phyloP scores from a whole-genome alignment of 1,140 invertebrate genomes.

The Muscidifurax raptorellus region DNA sequence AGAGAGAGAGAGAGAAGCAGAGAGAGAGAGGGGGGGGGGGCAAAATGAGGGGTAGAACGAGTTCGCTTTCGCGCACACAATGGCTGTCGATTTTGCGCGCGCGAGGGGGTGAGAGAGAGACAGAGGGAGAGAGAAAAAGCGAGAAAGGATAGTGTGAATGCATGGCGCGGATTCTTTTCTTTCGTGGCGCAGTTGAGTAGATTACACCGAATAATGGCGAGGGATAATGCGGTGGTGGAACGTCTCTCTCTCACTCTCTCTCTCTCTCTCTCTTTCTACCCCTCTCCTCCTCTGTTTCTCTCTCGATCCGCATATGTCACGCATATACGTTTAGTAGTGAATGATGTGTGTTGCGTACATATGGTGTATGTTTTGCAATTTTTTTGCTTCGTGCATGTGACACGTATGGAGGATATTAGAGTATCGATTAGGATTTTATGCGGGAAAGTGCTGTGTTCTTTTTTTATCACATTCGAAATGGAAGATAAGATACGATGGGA shows the following conservation, averaged over 20 bases:
- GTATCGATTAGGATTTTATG: background rate
- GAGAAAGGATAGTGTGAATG: constrained; percentile 4
- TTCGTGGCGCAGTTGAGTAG: background rate
- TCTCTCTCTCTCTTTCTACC: background rate
- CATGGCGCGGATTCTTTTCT: background rate
- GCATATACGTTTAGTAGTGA: background rate
- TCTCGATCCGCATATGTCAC: background rate
- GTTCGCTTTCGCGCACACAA: background rate
- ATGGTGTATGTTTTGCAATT: background rate
- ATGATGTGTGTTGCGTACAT: background rate
- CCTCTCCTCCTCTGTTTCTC: background rate
- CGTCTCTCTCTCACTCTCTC: background rate
- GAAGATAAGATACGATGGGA: too few species aligned
- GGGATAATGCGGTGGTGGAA: background rate
- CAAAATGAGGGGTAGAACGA: background rate
- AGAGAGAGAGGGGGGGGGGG: background rate
- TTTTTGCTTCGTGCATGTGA: background rate
- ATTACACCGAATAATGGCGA: background rate
- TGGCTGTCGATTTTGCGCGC: constrained; percentile 6
- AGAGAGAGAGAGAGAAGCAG: background rate
- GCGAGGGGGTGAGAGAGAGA: background rate
- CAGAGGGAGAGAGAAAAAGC: too few species aligned
- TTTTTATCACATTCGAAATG: background rate
- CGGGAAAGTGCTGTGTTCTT: background rate
- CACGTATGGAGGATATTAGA: background rate